Percentiles rank a stretch among this genome's conserved stretches.
phyloP scores from a whole-genome alignment of 2,113 vertebrate genomes.

The Stigmatopora argus region DNA sequence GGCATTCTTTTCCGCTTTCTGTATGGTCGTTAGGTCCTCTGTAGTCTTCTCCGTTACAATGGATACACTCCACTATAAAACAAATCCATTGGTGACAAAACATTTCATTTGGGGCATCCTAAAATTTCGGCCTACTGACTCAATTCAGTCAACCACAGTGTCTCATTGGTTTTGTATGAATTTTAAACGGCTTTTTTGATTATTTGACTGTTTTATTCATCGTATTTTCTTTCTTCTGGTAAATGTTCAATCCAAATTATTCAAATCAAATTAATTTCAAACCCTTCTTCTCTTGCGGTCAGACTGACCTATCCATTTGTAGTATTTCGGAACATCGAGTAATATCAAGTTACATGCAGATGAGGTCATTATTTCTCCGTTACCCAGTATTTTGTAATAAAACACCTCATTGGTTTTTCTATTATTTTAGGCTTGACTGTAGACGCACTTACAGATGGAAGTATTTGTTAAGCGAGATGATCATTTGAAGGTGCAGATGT shows the following conservation, averaged over 20 bases:
- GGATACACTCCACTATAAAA: conserved; percentile 85
- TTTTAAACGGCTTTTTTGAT: too few species aligned
- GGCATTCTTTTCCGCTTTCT: conserved; percentile 87
- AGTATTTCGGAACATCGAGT: background rate
- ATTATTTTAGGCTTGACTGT: background rate
- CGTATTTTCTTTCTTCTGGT: too few species aligned
- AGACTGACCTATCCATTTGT: background rate
- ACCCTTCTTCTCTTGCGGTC: background rate
- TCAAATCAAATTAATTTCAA: too few species aligned
- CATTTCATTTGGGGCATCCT: too few species aligned
- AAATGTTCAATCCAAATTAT: too few species aligned
- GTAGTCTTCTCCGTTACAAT: conserved; percentile 92
- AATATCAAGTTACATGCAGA: background rate
- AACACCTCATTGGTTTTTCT: background rate
- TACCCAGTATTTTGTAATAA: conserved; percentile 18
- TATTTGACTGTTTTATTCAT: too few species aligned
- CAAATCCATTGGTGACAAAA: background rate
- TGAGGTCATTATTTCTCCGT: background rate
- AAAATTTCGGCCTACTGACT: too few species aligned
- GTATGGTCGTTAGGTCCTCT: conserved; percentile 97
- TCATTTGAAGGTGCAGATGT: conserved; percentile 17
- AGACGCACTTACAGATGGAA: conserved; percentile 1
- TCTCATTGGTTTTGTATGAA: too few species aligned
- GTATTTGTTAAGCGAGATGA: conserved; percentile 2
- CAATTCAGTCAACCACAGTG: too few species aligned